Conservation (phyloP, 2,888 invertebrate genomes). For the Ecliptopera silaceata region DNA sequence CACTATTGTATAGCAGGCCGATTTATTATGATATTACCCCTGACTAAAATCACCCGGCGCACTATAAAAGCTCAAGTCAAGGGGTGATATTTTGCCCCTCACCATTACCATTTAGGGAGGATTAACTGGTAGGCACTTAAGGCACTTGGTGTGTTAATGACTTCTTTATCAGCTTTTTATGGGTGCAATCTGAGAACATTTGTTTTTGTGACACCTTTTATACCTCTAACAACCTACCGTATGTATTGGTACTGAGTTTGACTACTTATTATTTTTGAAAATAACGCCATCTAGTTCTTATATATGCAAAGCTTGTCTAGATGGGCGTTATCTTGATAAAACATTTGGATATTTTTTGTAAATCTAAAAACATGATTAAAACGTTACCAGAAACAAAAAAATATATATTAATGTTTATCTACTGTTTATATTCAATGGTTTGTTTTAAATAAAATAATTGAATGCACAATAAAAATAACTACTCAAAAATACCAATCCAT, state of each 20-base stretch:
- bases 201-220: constrained; percentile 29
- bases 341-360: too few species aligned
- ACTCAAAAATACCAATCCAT: constrained; percentile 2
- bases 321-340: too few species aligned
- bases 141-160: constrained; percentile 59
- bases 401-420: too few species aligned
- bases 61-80: constrained; percentile 20
- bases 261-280: too few species aligned
- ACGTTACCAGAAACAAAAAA: too few species aligned
- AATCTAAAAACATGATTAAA: too few species aligned
- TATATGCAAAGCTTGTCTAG: too few species aligned
- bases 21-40: too few species aligned
- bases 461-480: constrained; percentile 8
- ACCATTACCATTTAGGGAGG: constrained; percentile 61
- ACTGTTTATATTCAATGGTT: not conserved
- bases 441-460: not conserved
- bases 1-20: too few species aligned
- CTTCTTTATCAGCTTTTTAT: constrained; percentile 51
- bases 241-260: too few species aligned
- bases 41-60: constrained; percentile 16
- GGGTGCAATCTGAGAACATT: constrained; percentile 34
- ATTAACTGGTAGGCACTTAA: constrained; percentile 61
- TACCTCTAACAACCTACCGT: not conserved
- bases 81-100: constrained; percentile 44
- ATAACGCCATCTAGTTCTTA: too few species aligned